Conservation (phyloP, 2,113 vertebrate species). For the Nothobranchius kuhntae region DNA sequence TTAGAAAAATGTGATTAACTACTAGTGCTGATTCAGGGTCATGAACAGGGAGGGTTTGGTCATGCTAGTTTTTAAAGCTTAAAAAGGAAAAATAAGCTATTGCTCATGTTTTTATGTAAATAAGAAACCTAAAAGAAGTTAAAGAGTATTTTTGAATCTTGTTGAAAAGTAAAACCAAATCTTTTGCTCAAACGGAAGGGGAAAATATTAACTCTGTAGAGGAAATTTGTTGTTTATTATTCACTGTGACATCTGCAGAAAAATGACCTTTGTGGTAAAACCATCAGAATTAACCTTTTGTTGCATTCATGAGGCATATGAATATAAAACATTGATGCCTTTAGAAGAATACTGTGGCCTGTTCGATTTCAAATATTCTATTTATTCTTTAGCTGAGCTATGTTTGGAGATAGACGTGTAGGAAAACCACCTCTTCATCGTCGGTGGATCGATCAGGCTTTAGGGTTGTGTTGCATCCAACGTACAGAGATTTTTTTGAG, state of each 20-base stretch:
- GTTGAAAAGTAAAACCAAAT: neutral
- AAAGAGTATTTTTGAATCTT: neutral
- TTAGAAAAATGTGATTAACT: no score
- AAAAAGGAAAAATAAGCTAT: neutral
- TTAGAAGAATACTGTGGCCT: neutral
- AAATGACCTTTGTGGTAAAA: neutral
- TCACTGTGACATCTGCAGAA: neutral
- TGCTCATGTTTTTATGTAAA: neutral
- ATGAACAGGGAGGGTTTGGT: neutral
- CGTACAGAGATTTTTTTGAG: neutral
- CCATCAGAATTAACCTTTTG: neutral
- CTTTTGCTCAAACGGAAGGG: neutral
- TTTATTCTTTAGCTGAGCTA: neutral
- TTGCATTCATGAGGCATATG: neutral
- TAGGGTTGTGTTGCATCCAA: neutral
- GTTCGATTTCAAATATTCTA: neutral
- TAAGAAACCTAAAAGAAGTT: no score
- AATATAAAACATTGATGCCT: neutral
- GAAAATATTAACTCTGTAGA: no score
- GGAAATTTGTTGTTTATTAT: neutral
- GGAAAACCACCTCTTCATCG: conserved; percentile 1
- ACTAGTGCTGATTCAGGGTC: no score
- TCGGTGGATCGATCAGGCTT: neutral
- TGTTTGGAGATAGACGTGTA: neutral
- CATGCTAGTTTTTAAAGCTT: neutral